Evolutionary conservation across 92 coral and sea anemone genomes (phyloP).

Genomic region (Anthopleura xanthogrammica): DNA sequence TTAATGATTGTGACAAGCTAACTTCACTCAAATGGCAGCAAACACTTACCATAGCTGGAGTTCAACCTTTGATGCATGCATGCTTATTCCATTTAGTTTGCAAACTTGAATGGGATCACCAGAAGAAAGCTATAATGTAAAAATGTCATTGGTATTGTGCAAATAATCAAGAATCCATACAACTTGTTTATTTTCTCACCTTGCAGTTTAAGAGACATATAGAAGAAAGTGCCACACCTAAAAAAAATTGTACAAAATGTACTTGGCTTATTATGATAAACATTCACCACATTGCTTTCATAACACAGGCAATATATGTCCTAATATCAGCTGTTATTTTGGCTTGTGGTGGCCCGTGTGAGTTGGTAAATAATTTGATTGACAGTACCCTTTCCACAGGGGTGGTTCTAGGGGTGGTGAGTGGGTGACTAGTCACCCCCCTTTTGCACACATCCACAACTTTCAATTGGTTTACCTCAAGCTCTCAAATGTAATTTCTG

Average conservation of each 20-base stretch:
- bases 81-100: conserved; percentile 39
- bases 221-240: conserved; percentile 42
- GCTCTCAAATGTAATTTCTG: too few species aligned
- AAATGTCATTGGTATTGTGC: background rate
- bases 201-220: conserved; percentile 44
- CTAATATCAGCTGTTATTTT: too few species aligned
- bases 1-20: too few species aligned
- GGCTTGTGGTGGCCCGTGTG: too few species aligned
- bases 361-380: too few species aligned
- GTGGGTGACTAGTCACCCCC: too few species aligned
- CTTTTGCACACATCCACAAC: too few species aligned
- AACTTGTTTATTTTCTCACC: background rate
- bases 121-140: conserved; percentile 44
- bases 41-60: conserved; percentile 72
- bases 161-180: background rate
- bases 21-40: background rate
- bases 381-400: too few species aligned
- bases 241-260: background rate
- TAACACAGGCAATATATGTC: too few species aligned
- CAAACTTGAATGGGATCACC: conserved; percentile 52
- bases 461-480: too few species aligned
- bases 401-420: too few species aligned
- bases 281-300: background rate
- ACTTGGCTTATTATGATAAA: background rate
- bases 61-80: conserved; percentile 73